A percentile compares a stretch with the other conserved stretches of the same genome.
Conservation (phyloP, 1,140 invertebrate species). For the Hycleus phaleratus region DNA sequence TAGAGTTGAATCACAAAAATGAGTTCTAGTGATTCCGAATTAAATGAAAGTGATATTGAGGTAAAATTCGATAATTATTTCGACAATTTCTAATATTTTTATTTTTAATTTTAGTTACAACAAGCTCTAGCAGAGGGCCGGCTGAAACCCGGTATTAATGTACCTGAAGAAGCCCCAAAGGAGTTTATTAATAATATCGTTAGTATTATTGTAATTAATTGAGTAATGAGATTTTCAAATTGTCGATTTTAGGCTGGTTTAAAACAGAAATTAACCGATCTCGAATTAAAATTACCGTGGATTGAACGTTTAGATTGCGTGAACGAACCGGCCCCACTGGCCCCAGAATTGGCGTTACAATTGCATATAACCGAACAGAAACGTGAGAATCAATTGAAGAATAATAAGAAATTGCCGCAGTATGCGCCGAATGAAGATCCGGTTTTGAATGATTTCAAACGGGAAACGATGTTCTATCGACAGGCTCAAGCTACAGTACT, state of each 20-base stretch:
- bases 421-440: conserved; percentile 63
- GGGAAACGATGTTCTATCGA: conserved; percentile 84
- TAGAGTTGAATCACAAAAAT: conserved; percentile 1
- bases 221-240: background rate
- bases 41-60: conserved; percentile 42
- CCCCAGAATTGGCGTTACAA: conserved; percentile 71
- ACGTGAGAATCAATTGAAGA: conserved; percentile 56
- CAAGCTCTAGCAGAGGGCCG: conserved; percentile 72
- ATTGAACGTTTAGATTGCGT: conserved; percentile 75
- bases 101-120: conserved; percentile 57
- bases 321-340: conserved; percentile 65
- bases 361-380: conserved; percentile 61
- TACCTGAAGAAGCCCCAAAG: conserved; percentile 52
- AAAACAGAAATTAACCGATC: conserved; percentile 61
- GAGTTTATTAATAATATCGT: conserved; percentile 58
- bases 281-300: conserved; percentile 72
- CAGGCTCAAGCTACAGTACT: conserved; percentile 85
- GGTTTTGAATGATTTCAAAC: conserved; percentile 86
- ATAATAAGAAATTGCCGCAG: conserved; percentile 58
- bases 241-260: conserved; percentile 49
- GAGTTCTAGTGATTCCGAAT: conserved; percentile 38
- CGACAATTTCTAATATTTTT: background rate
- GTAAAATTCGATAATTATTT: conserved; percentile 26
- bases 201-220: conserved; percentile 13
- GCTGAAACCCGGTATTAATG: conserved; percentile 76